These are phyloP conservation scores for Gasterosteus nipponicus DNA, from an alignment of 2,113 vertebrate genomes.

Conservation along the genomic window DNA sequence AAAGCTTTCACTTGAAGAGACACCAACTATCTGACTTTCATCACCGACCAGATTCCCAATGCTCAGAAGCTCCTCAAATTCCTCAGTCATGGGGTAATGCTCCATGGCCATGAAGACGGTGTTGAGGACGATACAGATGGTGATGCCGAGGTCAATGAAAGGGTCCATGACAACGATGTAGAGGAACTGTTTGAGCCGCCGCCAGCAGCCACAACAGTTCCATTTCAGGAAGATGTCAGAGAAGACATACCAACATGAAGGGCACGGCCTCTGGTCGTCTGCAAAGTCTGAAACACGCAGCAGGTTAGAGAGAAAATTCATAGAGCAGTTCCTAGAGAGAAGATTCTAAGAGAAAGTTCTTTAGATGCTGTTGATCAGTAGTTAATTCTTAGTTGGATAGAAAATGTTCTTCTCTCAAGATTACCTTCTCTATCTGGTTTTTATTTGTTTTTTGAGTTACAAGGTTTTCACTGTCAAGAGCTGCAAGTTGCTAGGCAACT, in stretches of 20 bases:
- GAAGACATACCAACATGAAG: conserved; percentile 90
- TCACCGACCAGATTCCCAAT: conserved; percentile 90
- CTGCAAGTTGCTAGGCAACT: no score
- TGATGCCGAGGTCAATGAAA: conserved; percentile 94
- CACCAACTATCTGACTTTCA: background rate
- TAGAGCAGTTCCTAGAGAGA: background rate
- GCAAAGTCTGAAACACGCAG: conserved; percentile 84
- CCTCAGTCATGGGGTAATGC: conserved; percentile 90
- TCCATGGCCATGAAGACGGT: conserved; percentile 99
- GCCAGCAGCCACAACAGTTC: conserved; percentile 89
- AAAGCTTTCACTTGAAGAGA: background rate
- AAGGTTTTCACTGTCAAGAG: no score
- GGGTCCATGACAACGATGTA: conserved; percentile 92
- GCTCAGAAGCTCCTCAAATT: conserved; percentile 84
- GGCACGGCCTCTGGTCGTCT: conserved; percentile 88
- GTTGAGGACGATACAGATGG: conserved; percentile 96
- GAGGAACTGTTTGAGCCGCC: conserved; percentile 82
- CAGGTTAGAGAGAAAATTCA: background rate
- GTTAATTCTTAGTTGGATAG: no score
- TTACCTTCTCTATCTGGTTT: no score
- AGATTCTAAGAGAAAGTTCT: no score
- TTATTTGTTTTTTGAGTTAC: no score
- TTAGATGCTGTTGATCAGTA: no score
- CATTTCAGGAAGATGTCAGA: conserved; percentile 87
- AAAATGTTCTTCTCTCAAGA: no score